phyloP scores from a whole-genome alignment of 2,797 vertebrate genomes.

The Zenarchopterus dispar region DNA sequence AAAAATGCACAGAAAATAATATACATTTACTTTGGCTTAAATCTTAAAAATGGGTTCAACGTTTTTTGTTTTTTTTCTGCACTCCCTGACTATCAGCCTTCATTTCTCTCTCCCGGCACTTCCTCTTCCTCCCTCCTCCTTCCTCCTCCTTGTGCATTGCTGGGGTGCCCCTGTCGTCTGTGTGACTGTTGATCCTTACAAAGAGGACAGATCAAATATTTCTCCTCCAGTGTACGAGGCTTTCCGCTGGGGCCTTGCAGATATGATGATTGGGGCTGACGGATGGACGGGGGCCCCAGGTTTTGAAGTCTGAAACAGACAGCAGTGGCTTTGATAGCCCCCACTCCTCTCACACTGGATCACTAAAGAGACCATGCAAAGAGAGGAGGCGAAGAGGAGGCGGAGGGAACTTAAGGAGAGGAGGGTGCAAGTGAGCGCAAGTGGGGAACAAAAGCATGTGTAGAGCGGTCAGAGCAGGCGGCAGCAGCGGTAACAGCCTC shows the following conservation, averaged over 20 bases:
- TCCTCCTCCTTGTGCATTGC: constrained; percentile 17
- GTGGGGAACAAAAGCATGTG: constrained; percentile 84
- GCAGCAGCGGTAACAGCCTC: constrained; percentile 73
- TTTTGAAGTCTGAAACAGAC: constrained; percentile 86
- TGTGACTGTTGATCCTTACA: constrained; percentile 83
- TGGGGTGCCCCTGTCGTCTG: constrained; percentile 61
- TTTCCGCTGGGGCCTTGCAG: constrained; percentile 75
- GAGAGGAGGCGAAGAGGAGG: constrained; percentile 46
- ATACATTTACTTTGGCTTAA: too few species aligned
- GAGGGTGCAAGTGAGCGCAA: constrained; percentile 49
- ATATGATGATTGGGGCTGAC: constrained; percentile 84
- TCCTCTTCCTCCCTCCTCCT: constrained; percentile 41
- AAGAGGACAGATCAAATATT: constrained; percentile 87
- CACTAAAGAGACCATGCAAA: constrained; percentile 81
- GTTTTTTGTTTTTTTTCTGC: background rate
- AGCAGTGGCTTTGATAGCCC: constrained; percentile 84
- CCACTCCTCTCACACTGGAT: constrained; percentile 72
- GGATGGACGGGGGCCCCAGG: constrained; percentile 73
- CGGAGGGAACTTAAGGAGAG: constrained; percentile 40
- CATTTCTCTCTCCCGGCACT: constrained; percentile 26
- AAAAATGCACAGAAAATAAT: too few species aligned
- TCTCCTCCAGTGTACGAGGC: constrained; percentile 77
- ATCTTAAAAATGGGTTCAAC: too few species aligned
- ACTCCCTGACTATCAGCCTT: constrained; percentile 33
- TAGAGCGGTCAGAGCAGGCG: constrained; percentile 78